These are phyloP conservation scores for Aspidiotus rigidus DNA, from an alignment of 2,888 invertebrate genomes.

Conservation along the genomic window DNA sequence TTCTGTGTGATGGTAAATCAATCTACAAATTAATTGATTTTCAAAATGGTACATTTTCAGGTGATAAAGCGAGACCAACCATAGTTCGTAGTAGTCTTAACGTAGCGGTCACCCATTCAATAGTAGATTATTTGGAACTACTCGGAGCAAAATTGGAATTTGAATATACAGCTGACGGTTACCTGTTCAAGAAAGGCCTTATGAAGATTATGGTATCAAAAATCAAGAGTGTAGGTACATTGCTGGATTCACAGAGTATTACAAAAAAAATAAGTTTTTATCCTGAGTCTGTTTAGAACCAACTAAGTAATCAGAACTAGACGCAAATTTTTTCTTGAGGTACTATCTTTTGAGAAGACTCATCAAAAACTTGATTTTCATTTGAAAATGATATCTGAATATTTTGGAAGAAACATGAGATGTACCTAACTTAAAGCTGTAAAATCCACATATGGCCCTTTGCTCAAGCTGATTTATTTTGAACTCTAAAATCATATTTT, in stretches of 20 bases:
- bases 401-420: too few species aligned
- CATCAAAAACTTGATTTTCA: too few species aligned
- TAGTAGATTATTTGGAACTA: conserved; percentile 84
- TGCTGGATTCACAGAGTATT: background rate
- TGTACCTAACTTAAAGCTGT: too few species aligned
- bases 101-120: conserved; percentile 79
- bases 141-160: conserved; percentile 84
- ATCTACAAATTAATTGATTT: background rate
- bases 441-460: background rate
- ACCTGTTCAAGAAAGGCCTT: conserved; percentile 89
- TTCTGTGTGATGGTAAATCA: background rate
- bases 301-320: too few species aligned
- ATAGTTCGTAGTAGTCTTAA: conserved; percentile 86
- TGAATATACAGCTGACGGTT: conserved; percentile 87
- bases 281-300: too few species aligned
- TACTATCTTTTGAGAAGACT: too few species aligned
- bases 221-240: conserved; percentile 48
- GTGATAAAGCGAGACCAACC: conserved; percentile 67
- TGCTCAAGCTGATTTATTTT: background rate
- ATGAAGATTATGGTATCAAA: conserved; percentile 96
- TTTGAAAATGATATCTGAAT: too few species aligned
- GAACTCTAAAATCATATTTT: background rate
- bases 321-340: too few species aligned
- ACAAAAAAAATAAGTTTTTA: background rate
- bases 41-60: conserved; percentile 34